Base-by-base conservation (phyloP, 30 jellyfish, hydroid and myxozoan species). In the Aurelia sp. region DNA sequence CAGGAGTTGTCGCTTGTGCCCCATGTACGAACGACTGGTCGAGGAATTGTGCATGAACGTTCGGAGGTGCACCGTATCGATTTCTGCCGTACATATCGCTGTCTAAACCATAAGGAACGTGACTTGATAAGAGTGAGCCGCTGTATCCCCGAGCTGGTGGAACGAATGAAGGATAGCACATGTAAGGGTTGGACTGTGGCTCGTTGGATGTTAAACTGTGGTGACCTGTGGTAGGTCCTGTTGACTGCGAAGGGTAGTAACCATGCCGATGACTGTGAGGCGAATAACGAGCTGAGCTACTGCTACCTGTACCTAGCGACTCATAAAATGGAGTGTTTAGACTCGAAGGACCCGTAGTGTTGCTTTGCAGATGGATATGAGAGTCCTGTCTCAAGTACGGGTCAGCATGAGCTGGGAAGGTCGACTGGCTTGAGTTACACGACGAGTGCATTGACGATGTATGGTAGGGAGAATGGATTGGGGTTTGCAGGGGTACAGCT, bases 31-130 rank as follows among this genome's bases (percentile, higher is more conserved):
- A 82, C 17, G 98, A 68, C 73, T 92, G 98, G 82, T 92, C 98
- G 33, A 92, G 84, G 50, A 66, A 92, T 64, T 92, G 98, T 9
- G 92, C 92, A 69, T 92, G 98, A 18, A 92, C 90, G 68, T 89
- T 92, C 22, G 96, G 95, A 11, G 98, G 96, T 13, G 97, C 96
- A 27, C 97, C 97, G 71, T 92, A 92, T 35, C 98, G 84, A 63
- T 86, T 83, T 67, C 98, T 67, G 23, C 94, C 84, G 67, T 89
- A 92, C 78, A 92, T 35, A 27, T 92, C 98, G 55, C 97, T 51
- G 11, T 92, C 98, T 10, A 92, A 35, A 11, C 96, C 86, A 76
- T 92, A 92, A 4, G 97, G 91, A 1, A 75, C 89, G 60, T 92
- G 98, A 30, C 97, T 69, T 27, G 98, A 86, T 61, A 92, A 67